Evolutionary conservation across 2,888 invertebrate genomes (phyloP).

Genomic region (Drosophila kokeensis): DNA sequence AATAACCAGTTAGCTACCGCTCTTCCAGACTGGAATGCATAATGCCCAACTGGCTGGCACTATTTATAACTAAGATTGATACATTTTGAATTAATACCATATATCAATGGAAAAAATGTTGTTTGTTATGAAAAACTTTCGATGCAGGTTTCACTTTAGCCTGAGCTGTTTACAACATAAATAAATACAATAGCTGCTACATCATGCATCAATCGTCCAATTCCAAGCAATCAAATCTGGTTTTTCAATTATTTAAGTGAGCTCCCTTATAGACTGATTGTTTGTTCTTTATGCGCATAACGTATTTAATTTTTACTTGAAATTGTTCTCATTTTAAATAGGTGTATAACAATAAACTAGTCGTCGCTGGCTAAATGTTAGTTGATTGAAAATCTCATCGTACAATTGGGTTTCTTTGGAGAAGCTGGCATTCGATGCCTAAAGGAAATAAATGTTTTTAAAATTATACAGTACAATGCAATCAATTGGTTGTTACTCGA

Average conservation of each 20-base stretch:
- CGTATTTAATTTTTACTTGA: slow-evolving; percentile 24
- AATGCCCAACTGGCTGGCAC: not conserved
- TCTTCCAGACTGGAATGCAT: not conserved
- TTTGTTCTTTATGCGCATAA: slow-evolving; percentile 17
- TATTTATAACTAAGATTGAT: not conserved
- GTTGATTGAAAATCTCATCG: slow-evolving; percentile 34
- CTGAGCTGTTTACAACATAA: not conserved
- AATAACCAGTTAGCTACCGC: not conserved
- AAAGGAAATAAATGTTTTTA: slow-evolving; percentile 16
- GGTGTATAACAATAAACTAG: slow-evolving; percentile 40
- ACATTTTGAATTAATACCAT: not conserved
- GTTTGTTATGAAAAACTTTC: slow-evolving; percentile 1
- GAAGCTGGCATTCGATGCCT: slow-evolving; percentile 41
- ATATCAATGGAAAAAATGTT: not conserved
- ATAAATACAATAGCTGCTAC: not conserved
- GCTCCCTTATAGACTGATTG: not conserved
- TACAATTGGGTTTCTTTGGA: slow-evolving; percentile 43
- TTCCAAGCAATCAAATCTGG: not conserved
- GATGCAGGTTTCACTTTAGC: slow-evolving; percentile 9
- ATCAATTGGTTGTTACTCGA: slow-evolving; percentile 29
- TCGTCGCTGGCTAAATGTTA: slow-evolving; percentile 14
- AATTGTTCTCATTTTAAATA: slow-evolving; percentile 15
- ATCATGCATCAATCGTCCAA: slow-evolving; percentile 2
- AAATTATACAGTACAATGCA: slow-evolving; percentile 12
- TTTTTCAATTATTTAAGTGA: not conserved